Evolutionary conservation across 2,888 invertebrate species (phyloP).

Genomic region (Epinotia bilunana): DNA sequence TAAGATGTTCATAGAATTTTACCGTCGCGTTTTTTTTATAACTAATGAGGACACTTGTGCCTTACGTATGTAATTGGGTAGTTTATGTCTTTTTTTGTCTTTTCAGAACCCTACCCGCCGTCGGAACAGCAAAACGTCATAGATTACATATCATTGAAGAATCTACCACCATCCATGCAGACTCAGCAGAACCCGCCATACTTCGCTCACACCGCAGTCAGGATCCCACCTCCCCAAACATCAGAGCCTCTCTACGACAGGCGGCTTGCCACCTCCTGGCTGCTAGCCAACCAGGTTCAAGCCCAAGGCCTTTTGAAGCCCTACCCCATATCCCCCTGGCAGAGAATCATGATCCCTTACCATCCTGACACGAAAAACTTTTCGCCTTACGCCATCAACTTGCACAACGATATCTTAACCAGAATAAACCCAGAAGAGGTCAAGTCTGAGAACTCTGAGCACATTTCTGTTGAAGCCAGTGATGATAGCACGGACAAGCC

Average conservation of each 20-base stretch:
- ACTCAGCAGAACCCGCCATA: slow-evolving; percentile 69
- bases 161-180: slow-evolving; percentile 63
- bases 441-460: slow-evolving; percentile 75
- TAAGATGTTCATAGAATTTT: slow-evolving; percentile 40
- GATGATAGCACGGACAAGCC: slow-evolving; percentile 85
- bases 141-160: slow-evolving; percentile 78
- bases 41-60: background rate
- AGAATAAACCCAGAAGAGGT: slow-evolving; percentile 74
- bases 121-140: slow-evolving; percentile 74
- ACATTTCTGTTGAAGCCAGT: slow-evolving; percentile 83
- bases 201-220: slow-evolving; percentile 74
- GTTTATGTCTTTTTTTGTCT: slow-evolving; percentile 45
- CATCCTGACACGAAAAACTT: slow-evolving; percentile 72
- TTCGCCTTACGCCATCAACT: slow-evolving; percentile 70
- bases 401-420: slow-evolving; percentile 71
- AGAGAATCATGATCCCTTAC: slow-evolving; percentile 85
- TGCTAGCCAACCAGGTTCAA: slow-evolving; percentile 82
- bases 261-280: slow-evolving; percentile 83
- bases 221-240: slow-evolving; percentile 72
- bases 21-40: slow-evolving; percentile 30
- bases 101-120: slow-evolving; percentile 75
- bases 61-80: background rate
- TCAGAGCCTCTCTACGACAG: slow-evolving; percentile 75
- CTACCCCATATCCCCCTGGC: slow-evolving; percentile 84
- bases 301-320: slow-evolving; percentile 79